A percentile compares a stretch with the other conserved stretches of the same genome.
phyloP scores from a whole-genome alignment of 2,888 invertebrate species.

The Drosophila yooni region DNA sequence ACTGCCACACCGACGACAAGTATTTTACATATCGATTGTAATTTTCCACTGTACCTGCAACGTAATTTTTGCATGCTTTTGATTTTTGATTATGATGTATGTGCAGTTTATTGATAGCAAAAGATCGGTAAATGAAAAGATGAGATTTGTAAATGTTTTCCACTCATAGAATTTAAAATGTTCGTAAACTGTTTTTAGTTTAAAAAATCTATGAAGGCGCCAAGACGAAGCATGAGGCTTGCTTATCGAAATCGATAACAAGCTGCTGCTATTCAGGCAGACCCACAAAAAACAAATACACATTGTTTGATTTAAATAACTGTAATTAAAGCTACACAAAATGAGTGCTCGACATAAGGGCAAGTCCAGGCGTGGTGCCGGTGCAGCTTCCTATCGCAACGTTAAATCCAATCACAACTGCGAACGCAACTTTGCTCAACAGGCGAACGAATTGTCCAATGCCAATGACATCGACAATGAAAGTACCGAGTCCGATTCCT shows the following conservation, averaged over 20 bases:
- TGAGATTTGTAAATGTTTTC: no score
- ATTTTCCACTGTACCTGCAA: not conserved
- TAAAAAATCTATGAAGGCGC: constrained; percentile 4
- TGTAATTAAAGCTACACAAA: constrained; percentile 1
- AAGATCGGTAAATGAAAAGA: not conserved
- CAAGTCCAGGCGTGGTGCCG: constrained; percentile 60
- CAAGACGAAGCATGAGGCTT: constrained; percentile 1
- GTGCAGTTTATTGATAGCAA: not conserved
- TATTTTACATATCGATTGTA: constrained; percentile 10
- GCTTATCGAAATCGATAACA: constrained; percentile 22
- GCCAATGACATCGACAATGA: constrained; percentile 60
- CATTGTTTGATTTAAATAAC: not conserved
- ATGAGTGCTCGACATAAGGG: constrained; percentile 77
- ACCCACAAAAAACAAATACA: not conserved
- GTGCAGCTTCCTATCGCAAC: constrained; percentile 66
- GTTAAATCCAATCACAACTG: constrained; percentile 80
- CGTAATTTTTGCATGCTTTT: not conserved
- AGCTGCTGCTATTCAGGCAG: not conserved
- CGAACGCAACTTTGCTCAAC: constrained; percentile 80
- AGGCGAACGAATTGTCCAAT: constrained; percentile 76
- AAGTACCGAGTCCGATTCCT: constrained; percentile 50
- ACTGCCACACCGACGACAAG: constrained; percentile 35
- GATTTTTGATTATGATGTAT: not conserved
- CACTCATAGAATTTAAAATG: not conserved
- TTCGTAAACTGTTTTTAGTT: not conserved